Evolutionary conservation across 2,797 vertebrate genomes (phyloP), one percentile per base, ranked within the genome.

Genomic region (Danio aesculapii): DNA sequence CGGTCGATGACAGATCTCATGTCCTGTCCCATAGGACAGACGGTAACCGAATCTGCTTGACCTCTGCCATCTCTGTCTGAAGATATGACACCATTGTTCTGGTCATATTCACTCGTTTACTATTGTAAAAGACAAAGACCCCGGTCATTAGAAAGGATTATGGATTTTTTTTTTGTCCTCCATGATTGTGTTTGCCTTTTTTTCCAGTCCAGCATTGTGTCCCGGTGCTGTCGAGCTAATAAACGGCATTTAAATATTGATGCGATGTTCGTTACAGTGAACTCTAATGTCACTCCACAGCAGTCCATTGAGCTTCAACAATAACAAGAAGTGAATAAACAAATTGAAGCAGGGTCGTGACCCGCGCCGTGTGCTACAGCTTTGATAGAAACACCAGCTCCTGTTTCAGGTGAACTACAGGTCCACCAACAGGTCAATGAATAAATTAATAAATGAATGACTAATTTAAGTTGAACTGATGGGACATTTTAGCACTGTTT

Each of bases 41-140:
- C 71, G 78, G 87, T 86, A 88, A 87, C 87, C 52, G 39, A 79
- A 88, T 58, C 79, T 43, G 6, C 46, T 39, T 86, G 81, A 85
- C 84, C 84, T 70, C 75, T 77, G 76, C 55, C 50, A 64, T 63
- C 83, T 41, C 79, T 21, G 72, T 79, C 75, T 84, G 81, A 70
- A 78, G 83, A 84, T 81, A 84, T 81, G 85, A 84, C 87, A 85
- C 85, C 55, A 83, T 82, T 87, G 85, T 85, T 85, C 85, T 74
- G 66, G 9, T 75, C 82, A 88, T 83, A 88, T 85, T 85, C 82
- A 83, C 67, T 84, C 71, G 79, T 78, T 79, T 66, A 73, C 78
- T 75, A 67, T 86, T 84, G 84, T 84, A 81, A 74, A 68, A 77
- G 58, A 80, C 82, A 85, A 84, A 79, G 73, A 59, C 78, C 75